phyloP scores from a whole-genome alignment of 2,797 vertebrate genomes.

The Pelochelys cantorii region DNA sequence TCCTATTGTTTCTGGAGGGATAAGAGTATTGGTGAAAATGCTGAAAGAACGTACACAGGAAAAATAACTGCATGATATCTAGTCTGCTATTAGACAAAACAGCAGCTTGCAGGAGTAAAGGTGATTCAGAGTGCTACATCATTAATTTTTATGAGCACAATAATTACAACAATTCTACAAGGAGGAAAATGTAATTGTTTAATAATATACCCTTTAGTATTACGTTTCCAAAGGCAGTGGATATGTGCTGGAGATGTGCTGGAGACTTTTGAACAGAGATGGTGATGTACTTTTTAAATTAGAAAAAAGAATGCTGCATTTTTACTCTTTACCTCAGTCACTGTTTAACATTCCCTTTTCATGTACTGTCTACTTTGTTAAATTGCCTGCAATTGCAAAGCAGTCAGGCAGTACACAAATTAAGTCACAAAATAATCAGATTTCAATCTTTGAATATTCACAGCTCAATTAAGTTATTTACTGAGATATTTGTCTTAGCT shows the following conservation, averaged over 20 bases:
- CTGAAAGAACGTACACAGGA: conserved; percentile 45
- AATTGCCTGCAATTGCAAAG: conserved; percentile 78
- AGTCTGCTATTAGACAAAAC: conserved; percentile 21
- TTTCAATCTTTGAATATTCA: conserved; percentile 83
- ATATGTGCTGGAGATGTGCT: neutral
- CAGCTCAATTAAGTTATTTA: conserved; percentile 85
- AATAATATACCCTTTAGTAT: neutral
- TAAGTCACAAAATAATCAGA: conserved; percentile 81
- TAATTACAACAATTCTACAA: conserved; percentile 41
- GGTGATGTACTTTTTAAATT: conserved; percentile 1
- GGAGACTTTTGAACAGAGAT: neutral
- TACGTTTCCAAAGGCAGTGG: neutral
- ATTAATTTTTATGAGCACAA: conserved; percentile 72
- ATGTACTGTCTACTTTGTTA: conserved; percentile 75
- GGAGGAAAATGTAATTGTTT: conserved; percentile 60
- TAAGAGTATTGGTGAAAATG: neutral
- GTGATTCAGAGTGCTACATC: conserved; percentile 12
- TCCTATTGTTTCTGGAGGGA: conserved; percentile 33
- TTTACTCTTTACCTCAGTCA: conserved; percentile 42
- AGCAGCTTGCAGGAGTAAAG: conserved; percentile 12
- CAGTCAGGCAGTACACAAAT: conserved; percentile 81
- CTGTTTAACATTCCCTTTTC: conserved; percentile 78
- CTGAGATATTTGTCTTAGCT: conserved; percentile 77
- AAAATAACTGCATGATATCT: conserved; percentile 25
- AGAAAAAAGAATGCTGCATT: conserved; percentile 23